A percentile compares a stretch with the other conserved stretches of the same genome.
Conservation (phyloP, 2,888 invertebrate genomes). For the Pharmacophagus antenor region DNA sequence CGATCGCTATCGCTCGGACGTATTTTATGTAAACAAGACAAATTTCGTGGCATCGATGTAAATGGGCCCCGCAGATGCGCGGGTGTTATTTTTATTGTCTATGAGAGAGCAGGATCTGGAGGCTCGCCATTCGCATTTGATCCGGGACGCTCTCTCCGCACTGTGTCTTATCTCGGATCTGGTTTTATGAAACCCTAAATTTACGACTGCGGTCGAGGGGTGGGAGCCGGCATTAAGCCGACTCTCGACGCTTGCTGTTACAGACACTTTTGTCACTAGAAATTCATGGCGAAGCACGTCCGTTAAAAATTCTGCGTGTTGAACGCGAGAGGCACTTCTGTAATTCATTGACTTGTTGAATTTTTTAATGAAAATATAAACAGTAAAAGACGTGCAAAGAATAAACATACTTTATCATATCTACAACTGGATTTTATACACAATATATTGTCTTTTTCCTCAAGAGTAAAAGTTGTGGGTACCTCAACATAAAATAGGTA, state of each 20-base stretch:
- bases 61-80: slow-evolving; percentile 76
- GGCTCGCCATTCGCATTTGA: slow-evolving; percentile 67
- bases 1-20: slow-evolving; percentile 69
- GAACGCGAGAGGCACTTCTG: slow-evolving; percentile 50
- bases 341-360: not conserved
- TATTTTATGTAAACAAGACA: slow-evolving; percentile 80
- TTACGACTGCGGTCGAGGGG: slow-evolving; percentile 78
- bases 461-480: too few species aligned
- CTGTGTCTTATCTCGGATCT: slow-evolving; percentile 80
- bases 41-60: slow-evolving; percentile 65
- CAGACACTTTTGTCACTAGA: slow-evolving; percentile 77
- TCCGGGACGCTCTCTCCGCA: slow-evolving; percentile 66
- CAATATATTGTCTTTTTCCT: too few species aligned
- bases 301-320: slow-evolving; percentile 73
- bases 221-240: slow-evolving; percentile 72
- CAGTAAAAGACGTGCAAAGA: too few species aligned
- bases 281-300: slow-evolving; percentile 76
- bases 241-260: slow-evolving; percentile 67
- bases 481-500: too few species aligned
- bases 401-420: too few species aligned
- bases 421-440: too few species aligned
- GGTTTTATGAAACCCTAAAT: slow-evolving; percentile 82
- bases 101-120: slow-evolving; percentile 58
- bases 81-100: slow-evolving; percentile 76
- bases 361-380: not conserved